A percentile compares a stretch with the other conserved stretches of the same genome.
These are phyloP conservation scores for Spilosoma lubricipeda DNA, from an alignment of 2,888 invertebrate species.

Conservation along the genomic window DNA sequence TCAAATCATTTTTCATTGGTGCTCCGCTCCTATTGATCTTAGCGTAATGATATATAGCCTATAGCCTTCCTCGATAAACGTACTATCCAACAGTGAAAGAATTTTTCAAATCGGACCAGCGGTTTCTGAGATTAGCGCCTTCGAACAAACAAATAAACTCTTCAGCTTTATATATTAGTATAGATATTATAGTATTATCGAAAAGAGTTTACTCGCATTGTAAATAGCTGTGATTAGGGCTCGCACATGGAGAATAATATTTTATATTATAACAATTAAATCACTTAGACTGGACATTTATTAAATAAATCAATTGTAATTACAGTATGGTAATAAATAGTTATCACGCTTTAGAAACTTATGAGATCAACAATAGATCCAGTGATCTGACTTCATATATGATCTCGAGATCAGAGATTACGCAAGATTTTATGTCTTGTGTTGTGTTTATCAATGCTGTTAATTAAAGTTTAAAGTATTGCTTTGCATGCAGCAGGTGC, in stretches of 20 bases:
- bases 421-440: conserved; percentile 37
- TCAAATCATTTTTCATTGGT: no score
- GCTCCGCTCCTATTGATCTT: no score
- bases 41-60: no score
- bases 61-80: no score
- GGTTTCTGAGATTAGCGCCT: no score
- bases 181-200: not conserved
- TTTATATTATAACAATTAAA: not conserved
- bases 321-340: conserved; percentile 2
- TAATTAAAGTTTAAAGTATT: conserved; percentile 48
- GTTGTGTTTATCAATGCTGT: conserved; percentile 37
- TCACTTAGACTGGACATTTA: not conserved
- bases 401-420: conserved; percentile 33
- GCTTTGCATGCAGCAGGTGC: conserved; percentile 52
- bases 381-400: conserved; percentile 24
- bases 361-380: conserved; percentile 30
- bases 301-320: not conserved
- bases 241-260: not conserved
- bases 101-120: no score
- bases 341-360: conserved; percentile 8
- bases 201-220: conserved; percentile 5
- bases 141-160: no score
- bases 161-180: no score
- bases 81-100: no score
- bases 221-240: conserved; percentile 10